These are phyloP conservation scores for Copidosoma aretas DNA, from an alignment of 2,888 invertebrate genomes.

Conservation along the genomic window DNA sequence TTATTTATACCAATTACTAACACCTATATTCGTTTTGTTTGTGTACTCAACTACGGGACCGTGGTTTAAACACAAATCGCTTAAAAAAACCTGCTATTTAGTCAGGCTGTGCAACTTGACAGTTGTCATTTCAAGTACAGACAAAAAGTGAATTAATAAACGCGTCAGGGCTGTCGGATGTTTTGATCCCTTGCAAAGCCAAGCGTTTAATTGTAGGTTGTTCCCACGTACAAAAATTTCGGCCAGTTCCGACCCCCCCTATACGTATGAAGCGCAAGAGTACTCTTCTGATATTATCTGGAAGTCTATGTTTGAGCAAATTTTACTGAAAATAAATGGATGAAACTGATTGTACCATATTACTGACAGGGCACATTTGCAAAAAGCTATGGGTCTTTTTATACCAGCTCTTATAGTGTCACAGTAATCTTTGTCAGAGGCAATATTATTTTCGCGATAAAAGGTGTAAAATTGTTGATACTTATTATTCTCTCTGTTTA, in stretches of 20 bases:
- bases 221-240: too few relatives aligned
- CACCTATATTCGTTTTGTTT: conserved; percentile 45
- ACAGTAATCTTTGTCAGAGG: conserved; percentile 46
- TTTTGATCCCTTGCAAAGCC: too few relatives aligned
- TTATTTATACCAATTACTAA: conserved; percentile 37
- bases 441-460: conserved; percentile 41
- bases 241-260: too few relatives aligned
- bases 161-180: too few relatives aligned
- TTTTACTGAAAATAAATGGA: conserved; percentile 42
- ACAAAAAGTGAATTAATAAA: too few relatives aligned
- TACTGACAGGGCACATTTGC: conserved; percentile 39
- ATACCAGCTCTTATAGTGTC: conserved; percentile 45
- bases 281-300: conserved; percentile 43
- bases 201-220: too few relatives aligned
- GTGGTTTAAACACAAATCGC: too few relatives aligned
- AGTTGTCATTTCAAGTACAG: too few relatives aligned
- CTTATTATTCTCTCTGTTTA: conserved; percentile 38
- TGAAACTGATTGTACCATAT: conserved; percentile 45
- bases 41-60: conserved; percentile 47
- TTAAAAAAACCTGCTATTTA: too few relatives aligned
- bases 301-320: conserved; percentile 43
- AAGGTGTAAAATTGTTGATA: conserved; percentile 42
- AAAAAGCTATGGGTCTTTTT: conserved; percentile 38
- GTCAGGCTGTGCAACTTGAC: too few relatives aligned
- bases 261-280: conserved; percentile 44